Percentiles rank a stretch among this genome's conserved stretches.
Evolutionary conservation across 2,888 invertebrate genomes (phyloP).

Genomic region (Hololepta plana): DNA sequence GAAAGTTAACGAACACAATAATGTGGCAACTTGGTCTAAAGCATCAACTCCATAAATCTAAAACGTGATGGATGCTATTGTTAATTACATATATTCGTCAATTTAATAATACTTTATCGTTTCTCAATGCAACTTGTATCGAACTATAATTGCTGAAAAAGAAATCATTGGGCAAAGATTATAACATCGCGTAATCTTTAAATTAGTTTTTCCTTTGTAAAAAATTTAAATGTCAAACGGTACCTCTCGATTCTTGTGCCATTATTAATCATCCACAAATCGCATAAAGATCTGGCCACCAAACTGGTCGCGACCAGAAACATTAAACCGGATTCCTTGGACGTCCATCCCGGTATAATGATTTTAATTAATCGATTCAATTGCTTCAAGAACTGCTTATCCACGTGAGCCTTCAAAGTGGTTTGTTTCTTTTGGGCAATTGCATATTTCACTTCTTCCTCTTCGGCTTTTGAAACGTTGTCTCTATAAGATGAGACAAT

Average conservation of each 20-base stretch:
- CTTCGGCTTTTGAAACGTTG: conserved; percentile 1
- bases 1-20: too few relatives aligned
- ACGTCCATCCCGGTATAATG: conserved; percentile 61
- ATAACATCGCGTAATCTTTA: too few relatives aligned
- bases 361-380: conserved; percentile 50
- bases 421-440: conserved; percentile 49
- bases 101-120: too few relatives aligned
- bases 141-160: too few relatives aligned
- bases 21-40: too few relatives aligned
- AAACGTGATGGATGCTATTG: too few relatives aligned
- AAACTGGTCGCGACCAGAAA: conserved; percentile 61
- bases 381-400: conserved; percentile 54
- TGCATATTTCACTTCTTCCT: conserved; percentile 51
- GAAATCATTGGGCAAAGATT: too few relatives aligned
- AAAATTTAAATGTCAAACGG: conserved; percentile 10
- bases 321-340: conserved; percentile 57
- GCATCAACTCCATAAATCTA: too few relatives aligned
- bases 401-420: conserved; percentile 53
- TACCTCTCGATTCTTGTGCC: conserved; percentile 86
- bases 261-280: conserved; percentile 93
- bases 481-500: conserved; percentile 4
- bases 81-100: too few relatives aligned
- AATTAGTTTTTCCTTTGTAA: too few relatives aligned
- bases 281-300: conserved; percentile 80
- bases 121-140: too few relatives aligned